Evolutionary conservation across 2,888 invertebrate genomes (phyloP).

Genomic region (Eucriotettix oculatus): DNA sequence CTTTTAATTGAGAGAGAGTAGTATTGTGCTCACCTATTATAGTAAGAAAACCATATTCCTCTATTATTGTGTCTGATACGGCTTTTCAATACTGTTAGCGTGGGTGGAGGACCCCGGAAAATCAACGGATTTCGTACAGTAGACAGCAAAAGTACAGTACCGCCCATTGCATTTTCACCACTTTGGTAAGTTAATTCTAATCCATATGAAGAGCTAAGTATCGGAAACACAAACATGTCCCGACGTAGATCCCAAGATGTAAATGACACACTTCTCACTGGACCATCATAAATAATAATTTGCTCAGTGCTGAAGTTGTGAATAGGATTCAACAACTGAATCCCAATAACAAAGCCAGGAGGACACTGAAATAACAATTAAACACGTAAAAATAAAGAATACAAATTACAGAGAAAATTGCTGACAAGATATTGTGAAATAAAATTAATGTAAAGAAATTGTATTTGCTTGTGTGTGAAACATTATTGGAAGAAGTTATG

Average conservation of each 20-base stretch:
- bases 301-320: conserved; percentile 75
- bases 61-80: not conserved
- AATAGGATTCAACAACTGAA: conserved; percentile 81
- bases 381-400: not conserved
- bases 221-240: conserved; percentile 80
- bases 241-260: conserved; percentile 62
- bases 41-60: not conserved
- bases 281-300: conserved; percentile 62
- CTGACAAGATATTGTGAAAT: no score
- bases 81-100: not conserved
- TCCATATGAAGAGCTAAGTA: conserved; percentile 68
- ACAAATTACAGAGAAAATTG: no score
- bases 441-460: no score
- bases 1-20: not conserved
- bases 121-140: conserved; percentile 33
- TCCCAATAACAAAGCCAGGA: conserved; percentile 71
- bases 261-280: conserved; percentile 34
- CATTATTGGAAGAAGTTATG: no score
- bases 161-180: conserved; percentile 61
- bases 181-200: conserved; percentile 65
- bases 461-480: no score
- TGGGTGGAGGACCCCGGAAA: not conserved
- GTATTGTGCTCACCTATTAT: not conserved
- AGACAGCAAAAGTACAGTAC: conserved; percentile 62
- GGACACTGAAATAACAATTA: conserved; percentile 33